A percentile compares a stretch with the other conserved stretches of the same genome.
Evolutionary conservation across 53 echinoderm and acorn worm species (phyloP).

Genomic region (Holothuria leucospilota): DNA sequence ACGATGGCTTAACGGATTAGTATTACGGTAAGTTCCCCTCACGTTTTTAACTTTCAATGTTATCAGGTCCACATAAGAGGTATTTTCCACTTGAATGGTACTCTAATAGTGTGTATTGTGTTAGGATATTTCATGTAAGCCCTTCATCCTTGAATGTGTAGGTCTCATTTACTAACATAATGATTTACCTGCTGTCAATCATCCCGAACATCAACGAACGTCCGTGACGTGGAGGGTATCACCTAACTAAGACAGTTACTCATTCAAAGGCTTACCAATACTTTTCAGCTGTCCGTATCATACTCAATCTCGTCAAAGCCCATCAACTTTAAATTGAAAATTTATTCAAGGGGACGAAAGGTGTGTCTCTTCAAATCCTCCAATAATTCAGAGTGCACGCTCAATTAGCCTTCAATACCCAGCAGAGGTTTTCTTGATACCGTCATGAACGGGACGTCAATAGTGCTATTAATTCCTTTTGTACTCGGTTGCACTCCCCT

Average conservation of each 20-base stretch:
- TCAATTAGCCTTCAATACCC: constrained; percentile 27
- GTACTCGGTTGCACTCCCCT: constrained; percentile 14
- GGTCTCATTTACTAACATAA: background rate
- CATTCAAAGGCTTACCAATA: no score
- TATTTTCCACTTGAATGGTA: background rate
- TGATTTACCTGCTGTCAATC: constrained; percentile 13
- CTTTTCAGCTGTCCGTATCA: constrained; percentile 5
- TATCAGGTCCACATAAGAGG: background rate
- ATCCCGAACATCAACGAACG: background rate
- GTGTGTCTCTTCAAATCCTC: constrained; percentile 22
- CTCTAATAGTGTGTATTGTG: background rate
- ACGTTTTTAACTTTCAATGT: background rate
- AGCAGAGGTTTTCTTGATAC: background rate
- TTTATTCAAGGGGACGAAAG: constrained; percentile 28
- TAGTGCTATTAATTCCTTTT: constrained; percentile 9
- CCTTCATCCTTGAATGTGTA: constrained; percentile 8
- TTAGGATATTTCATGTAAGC: background rate
- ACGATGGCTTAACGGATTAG: no score
- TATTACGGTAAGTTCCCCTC: background rate
- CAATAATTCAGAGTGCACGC: constrained; percentile 25
- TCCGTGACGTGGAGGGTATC: constrained; percentile 25
- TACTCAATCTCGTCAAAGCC: constrained; percentile 14
- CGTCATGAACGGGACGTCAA: background rate
- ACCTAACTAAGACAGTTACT: background rate
- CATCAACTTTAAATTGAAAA: constrained; percentile 36